Evolutionary conservation across 2,113 vertebrate species (phyloP), one percentile per base, ranked within the genome.

Genomic region (Urocolius indicus): DNA sequence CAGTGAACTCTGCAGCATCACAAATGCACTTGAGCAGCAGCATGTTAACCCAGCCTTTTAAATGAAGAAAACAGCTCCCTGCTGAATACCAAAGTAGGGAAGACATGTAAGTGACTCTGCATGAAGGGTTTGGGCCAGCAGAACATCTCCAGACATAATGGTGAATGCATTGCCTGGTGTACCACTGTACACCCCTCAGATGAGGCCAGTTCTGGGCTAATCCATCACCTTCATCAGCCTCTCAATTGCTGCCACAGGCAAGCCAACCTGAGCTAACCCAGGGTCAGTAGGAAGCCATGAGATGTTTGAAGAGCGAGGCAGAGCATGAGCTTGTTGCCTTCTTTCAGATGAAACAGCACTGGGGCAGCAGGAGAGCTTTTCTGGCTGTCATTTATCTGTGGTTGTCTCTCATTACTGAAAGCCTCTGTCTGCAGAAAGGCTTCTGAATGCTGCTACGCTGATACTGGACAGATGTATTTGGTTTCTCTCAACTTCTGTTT

Each of bases 151-250:
- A 81, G 59, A 10, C 0, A 2, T 26, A 16, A 18, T 10, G 38
- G 32, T 17, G 43, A 29, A 13, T 2, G 24, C 38, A 36, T n/a
- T 59, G 74, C 41, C 32, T 73, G 36, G 7, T 26, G n/a, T 69
- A 23, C 5, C 20, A 5, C 1, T 2, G 27, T 17, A 3, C 67
- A 30, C 9, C 48, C 21, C 46, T 65, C 3, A 0, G n/a, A 5
- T 4, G 34, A n/a, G 30, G 13, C 38, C 46, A 18, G 20, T 15
- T 52, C 73, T 84, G 82, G 58, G 8, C 17, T 46, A 46, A 15
- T 16, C 48, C 9, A 1, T 16, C 30, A 3, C 52, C 38, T 81
- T 45, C 48, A 10, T 5, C 85, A 73, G 5, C 66, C 49, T 66
- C 59, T 67, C 51, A n/a, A 7, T 5, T 5, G 62, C 57, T 84